These are phyloP conservation scores for Odontocerum albicorne DNA, from an alignment of 2,888 invertebrate genomes.

Conservation along the genomic window DNA sequence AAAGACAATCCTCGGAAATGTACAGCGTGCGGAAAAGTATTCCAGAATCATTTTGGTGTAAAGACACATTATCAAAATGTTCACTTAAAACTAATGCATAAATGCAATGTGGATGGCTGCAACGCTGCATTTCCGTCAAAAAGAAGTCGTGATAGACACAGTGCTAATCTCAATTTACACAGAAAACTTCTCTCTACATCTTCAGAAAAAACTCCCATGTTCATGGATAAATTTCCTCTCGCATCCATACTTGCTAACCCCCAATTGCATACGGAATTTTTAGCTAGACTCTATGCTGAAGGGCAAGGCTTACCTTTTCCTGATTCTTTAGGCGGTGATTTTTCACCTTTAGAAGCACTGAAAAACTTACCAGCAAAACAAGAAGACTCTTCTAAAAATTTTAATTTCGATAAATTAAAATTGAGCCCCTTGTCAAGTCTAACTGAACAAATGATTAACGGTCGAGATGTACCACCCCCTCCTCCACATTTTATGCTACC, in stretches of 20 bases:
- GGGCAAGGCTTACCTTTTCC: constrained; percentile 61
- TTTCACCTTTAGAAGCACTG: constrained; percentile 49
- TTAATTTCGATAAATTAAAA: constrained; percentile 15
- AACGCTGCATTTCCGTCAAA: constrained; percentile 94
- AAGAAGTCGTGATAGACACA: constrained; percentile 88
- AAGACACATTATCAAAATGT: constrained; percentile 96
- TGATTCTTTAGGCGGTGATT: constrained; percentile 45
- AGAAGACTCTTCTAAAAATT: constrained; percentile 22
- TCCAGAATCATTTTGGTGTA: constrained; percentile 90
- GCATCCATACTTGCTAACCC: constrained; percentile 59
- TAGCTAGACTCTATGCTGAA: constrained; percentile 77
- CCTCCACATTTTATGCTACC: constrained; percentile 55
- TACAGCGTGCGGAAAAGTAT: constrained; percentile 89
- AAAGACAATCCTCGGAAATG: constrained; percentile 90
- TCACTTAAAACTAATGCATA: constrained; percentile 93
- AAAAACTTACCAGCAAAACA: constrained; percentile 43
- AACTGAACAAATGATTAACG: constrained; percentile 33
- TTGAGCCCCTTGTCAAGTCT: constrained; percentile 29
- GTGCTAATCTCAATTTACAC: constrained; percentile 88
- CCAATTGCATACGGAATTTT: constrained; percentile 75
- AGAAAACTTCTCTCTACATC: constrained; percentile 81
- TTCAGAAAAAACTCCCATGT: constrained; percentile 54
- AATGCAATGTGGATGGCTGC: constrained; percentile 93
- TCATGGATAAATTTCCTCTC: constrained; percentile 49
- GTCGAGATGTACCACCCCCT: constrained; percentile 40